Evolutionary conservation across 1,140 invertebrate genomes (phyloP).

Genomic region (Charaxes varanes): DNA sequence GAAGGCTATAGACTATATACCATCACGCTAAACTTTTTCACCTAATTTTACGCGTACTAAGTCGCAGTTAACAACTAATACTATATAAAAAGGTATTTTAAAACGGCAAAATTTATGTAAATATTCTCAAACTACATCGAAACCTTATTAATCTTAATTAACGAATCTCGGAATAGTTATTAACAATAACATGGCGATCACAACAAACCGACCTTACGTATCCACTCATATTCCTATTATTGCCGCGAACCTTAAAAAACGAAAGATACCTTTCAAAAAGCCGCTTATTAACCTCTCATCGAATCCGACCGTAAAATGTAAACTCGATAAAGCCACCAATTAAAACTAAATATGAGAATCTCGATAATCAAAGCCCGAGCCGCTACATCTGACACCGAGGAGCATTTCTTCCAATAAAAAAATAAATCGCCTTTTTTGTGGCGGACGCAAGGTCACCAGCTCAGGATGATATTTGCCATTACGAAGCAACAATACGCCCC

Average conservation of each 20-base stretch:
- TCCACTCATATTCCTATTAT: conserved; percentile 23
- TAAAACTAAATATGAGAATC: conserved; percentile 74
- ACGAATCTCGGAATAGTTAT: conserved; percentile 28
- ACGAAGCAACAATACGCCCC: conserved; percentile 24
- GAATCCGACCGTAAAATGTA: conserved; percentile 72
- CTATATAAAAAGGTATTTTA: no score
- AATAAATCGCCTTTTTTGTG: conserved; percentile 66
- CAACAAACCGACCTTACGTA: conserved; percentile 25
- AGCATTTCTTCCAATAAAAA: conserved; percentile 54
- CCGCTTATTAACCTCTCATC: conserved; percentile 74
- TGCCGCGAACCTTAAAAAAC: conserved; percentile 61
- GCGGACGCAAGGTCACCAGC: conserved; percentile 55
- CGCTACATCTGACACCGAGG: conserved; percentile 67
- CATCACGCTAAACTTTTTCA: no score
- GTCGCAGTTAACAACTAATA: no score
- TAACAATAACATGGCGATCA: conserved; percentile 30
- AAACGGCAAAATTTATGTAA: no score
- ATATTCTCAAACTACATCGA: no score
- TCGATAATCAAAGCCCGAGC: conserved; percentile 69
- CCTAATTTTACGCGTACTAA: no score
- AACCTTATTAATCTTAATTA: conserved; percentile 26
- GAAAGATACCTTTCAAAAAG: conserved; percentile 68
- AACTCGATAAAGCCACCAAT: conserved; percentile 74
- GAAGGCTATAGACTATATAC: no score
- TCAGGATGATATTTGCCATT: conserved; percentile 62